phyloP scores from a whole-genome alignment of 2,113 vertebrate species.

The Fulmarus glacialis region DNA sequence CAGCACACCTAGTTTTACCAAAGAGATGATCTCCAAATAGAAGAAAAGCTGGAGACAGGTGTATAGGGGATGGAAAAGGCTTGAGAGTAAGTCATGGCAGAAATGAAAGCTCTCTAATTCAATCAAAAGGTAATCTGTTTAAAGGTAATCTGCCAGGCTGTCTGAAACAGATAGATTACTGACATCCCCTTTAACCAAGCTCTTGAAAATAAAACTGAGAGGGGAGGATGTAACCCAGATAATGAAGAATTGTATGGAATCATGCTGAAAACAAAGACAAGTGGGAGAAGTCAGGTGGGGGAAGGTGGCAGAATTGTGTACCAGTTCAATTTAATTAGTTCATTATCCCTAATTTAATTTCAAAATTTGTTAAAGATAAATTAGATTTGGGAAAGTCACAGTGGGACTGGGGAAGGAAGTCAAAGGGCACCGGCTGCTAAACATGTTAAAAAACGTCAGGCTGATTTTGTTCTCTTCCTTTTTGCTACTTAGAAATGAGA shows the following conservation, averaged over 20 bases:
- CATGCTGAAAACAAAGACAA: conserved; percentile 42
- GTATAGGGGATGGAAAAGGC: not conserved
- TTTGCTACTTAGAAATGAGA: not conserved
- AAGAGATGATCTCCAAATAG: not conserved
- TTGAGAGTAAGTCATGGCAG: not conserved
- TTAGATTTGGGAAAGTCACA: conserved; percentile 38
- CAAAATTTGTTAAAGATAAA: conserved; percentile 64
- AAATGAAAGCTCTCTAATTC: conserved; percentile 2
- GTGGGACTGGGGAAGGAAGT: conserved; percentile 38
- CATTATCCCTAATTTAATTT: conserved; percentile 71
- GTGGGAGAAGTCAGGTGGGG: conserved; percentile 22
- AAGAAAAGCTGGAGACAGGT: not conserved
- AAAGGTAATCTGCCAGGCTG: conserved; percentile 16
- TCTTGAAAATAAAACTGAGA: conserved; percentile 40
- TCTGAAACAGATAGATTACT: conserved; percentile 24
- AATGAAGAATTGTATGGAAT: conserved; percentile 33
- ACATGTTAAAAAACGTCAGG: not conserved
- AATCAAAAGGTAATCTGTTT: not conserved
- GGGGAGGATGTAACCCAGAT: conserved; percentile 52
- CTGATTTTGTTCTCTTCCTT: not conserved
- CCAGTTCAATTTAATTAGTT: conserved; percentile 66
- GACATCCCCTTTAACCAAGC: conserved; percentile 59
- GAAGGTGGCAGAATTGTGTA: conserved; percentile 11
- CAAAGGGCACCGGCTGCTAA: conserved; percentile 27
- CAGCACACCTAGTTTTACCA: not conserved